Evolutionary conservation across 2,797 vertebrate species (phyloP).

Genomic region (Crocidura indochinensis): DNA sequence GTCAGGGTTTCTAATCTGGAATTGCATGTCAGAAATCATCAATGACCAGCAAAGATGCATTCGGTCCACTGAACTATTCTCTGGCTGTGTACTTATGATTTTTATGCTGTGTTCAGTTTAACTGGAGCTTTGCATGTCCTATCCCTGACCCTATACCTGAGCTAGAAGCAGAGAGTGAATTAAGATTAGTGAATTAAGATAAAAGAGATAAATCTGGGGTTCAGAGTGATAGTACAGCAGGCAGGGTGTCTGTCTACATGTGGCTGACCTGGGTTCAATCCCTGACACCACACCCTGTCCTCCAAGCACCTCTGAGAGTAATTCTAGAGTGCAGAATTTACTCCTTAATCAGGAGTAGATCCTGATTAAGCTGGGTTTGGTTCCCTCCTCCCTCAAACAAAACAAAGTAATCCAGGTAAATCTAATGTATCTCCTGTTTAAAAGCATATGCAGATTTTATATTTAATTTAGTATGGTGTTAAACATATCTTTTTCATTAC

Average conservation of each 20-base stretch:
- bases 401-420: slow-evolving; percentile 80
- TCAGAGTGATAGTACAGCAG: too few species aligned
- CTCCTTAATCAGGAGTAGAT: slow-evolving; percentile 61
- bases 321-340: not conserved
- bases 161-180: too few species aligned
- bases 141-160: slow-evolving; percentile 28
- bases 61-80: too few species aligned
- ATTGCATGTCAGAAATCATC: too few species aligned
- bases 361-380: slow-evolving; percentile 26
- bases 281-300: too few species aligned
- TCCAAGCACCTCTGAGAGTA: too few species aligned
- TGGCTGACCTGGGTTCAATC: too few species aligned
- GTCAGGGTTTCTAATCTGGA: too few species aligned
- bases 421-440: slow-evolving; percentile 66
- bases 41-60: too few species aligned
- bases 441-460: slow-evolving; percentile 84
- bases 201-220: slow-evolving; percentile 61
- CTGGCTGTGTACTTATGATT: not conserved
- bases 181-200: too few species aligned
- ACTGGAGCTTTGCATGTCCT: slow-evolving; percentile 64
- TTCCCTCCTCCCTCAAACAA: not conserved
- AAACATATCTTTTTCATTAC: slow-evolving; percentile 85
- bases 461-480: slow-evolving; percentile 85
- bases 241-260: too few species aligned
- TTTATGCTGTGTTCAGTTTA: not conserved